A percentile compares a stretch with the other conserved stretches of the same genome.
Evolutionary conservation across 2,113 vertebrate genomes (phyloP).

Genomic region (Cryptomyrus ogoouensis): DNA sequence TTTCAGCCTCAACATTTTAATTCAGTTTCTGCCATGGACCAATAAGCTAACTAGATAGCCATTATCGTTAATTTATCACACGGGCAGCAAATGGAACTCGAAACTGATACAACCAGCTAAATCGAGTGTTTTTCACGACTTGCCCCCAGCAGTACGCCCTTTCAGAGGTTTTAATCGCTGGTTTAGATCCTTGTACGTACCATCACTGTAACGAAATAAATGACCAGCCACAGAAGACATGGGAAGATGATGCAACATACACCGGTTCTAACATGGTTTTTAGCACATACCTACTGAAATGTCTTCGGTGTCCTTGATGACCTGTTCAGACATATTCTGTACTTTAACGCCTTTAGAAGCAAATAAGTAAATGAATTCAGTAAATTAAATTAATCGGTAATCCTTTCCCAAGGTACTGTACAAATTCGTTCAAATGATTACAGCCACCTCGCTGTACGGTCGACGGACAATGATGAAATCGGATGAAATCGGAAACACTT

Average conservation of each 20-base stretch:
- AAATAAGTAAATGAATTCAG: neutral
- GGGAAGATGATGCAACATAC: slow-evolving; percentile 1
- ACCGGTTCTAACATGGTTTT: no score
- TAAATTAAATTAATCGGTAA: neutral
- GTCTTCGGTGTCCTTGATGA: neutral
- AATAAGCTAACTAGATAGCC: neutral
- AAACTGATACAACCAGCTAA: neutral
- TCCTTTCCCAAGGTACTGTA: neutral
- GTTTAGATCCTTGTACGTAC: neutral
- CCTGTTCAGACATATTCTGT: neutral
- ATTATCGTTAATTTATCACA: neutral
- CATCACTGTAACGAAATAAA: neutral
- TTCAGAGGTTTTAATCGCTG: neutral
- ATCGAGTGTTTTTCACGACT: neutral
- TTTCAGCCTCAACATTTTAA: neutral
- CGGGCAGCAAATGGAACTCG: neutral
- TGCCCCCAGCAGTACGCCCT: neutral
- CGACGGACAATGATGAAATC: neutral
- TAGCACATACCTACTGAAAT: slow-evolving; percentile 1
- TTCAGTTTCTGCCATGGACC: neutral
- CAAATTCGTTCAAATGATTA: neutral
- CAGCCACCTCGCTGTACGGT: neutral
- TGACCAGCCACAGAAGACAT: neutral
- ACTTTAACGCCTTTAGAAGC: neutral
- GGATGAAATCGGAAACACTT: neutral